phyloP scores from a whole-genome alignment of 2,113 vertebrate species.

The Microcebus jonahi region DNA sequence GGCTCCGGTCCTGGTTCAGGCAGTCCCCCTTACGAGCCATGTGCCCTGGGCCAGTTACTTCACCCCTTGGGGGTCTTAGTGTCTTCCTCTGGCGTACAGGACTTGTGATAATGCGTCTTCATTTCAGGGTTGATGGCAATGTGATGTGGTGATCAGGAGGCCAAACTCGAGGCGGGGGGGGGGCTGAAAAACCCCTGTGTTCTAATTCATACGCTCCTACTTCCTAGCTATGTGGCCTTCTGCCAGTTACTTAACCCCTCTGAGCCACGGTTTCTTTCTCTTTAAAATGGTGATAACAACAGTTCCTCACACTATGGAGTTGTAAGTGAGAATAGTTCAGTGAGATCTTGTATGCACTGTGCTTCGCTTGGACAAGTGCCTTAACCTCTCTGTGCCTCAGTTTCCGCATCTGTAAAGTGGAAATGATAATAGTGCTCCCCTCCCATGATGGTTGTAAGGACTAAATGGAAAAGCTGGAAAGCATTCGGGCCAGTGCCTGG shows the following conservation, averaged over 20 bases:
- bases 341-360: neutral
- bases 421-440: neutral
- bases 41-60: neutral
- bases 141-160: neutral
- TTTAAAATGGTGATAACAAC: neutral
- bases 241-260: neutral
- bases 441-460: neutral
- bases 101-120: neutral
- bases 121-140: neutral
- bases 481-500: neutral
- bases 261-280: neutral
- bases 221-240: neutral
- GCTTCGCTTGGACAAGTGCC: neutral
- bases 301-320: neutral
- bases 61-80: neutral
- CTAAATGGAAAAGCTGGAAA: neutral
- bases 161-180: neutral
- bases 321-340: neutral
- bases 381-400: neutral
- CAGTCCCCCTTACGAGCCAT: fast-evolving
- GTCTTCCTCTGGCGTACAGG: neutral
- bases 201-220: neutral
- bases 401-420: neutral
- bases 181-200: neutral
- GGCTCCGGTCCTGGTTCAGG: neutral